phyloP scores from a whole-genome alignment of 2,888 invertebrate species.

The Noctua comes region DNA sequence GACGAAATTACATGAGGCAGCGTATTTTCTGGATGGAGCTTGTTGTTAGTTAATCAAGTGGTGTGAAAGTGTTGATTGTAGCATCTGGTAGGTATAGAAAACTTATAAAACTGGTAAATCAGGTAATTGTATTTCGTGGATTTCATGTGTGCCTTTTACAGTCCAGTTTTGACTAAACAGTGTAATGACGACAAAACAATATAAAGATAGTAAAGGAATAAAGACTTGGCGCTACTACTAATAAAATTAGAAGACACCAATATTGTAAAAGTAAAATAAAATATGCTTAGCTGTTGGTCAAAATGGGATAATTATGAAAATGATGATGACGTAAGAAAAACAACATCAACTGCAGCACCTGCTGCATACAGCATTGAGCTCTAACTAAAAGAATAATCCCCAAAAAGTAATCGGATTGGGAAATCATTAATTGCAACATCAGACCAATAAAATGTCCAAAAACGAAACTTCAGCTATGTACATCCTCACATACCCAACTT shows the following conservation, averaged over 20 bases:
- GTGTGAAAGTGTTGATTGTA: not conserved
- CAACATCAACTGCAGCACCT: not conserved
- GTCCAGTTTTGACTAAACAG: not conserved
- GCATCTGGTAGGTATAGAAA: not conserved
- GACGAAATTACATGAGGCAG: constrained; percentile 25
- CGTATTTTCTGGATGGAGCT: constrained; percentile 17
- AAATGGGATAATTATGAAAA: not conserved
- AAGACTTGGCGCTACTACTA: not conserved
- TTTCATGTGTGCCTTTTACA: not conserved
- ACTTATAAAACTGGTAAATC: not conserved
- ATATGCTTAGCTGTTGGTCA: not conserved
- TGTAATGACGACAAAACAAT: not conserved
- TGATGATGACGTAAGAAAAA: not conserved
- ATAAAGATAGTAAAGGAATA: not conserved
- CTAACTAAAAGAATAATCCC: not conserved
- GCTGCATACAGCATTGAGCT: not conserved
- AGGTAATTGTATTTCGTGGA: not conserved
- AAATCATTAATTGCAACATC: not conserved
- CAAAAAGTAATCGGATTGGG: not conserved
- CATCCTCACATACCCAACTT: constrained; percentile 25
- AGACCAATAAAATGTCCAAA: constrained; percentile 1
- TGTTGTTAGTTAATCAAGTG: not conserved
- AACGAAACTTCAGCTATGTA: constrained; percentile 34
- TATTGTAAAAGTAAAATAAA: not conserved
- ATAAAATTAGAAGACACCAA: not conserved